Percentiles rank a stretch among this genome's conserved stretches.
These are phyloP conservation scores for Drosophila eugracilis DNA, from an alignment of 1,140 invertebrate species.

Conservation along the genomic window DNA sequence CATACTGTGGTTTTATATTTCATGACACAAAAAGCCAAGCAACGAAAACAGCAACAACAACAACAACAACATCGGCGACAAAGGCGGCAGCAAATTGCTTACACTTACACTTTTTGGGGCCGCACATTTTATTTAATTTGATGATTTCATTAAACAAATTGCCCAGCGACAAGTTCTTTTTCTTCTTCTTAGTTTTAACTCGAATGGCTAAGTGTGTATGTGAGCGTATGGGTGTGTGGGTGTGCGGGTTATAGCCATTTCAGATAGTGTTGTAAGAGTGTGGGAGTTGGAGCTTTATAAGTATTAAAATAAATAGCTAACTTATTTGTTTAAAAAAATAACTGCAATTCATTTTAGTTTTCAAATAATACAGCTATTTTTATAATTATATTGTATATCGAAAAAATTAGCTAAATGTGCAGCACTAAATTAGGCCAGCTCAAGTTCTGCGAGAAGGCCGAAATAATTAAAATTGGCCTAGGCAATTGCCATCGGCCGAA, in stretches of 20 bases:
- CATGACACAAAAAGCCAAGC: slow-evolving; percentile 51
- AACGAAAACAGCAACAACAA: slow-evolving; percentile 33
- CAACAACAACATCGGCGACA: no score
- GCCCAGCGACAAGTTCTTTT: slow-evolving; percentile 31
- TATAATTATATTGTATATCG: background rate
- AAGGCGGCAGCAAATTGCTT: slow-evolving; percentile 55
- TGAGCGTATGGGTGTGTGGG: slow-evolving; percentile 8
- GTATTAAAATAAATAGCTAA: background rate
- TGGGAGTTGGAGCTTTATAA: background rate
- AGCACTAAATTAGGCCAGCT: background rate
- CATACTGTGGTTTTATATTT: slow-evolving; percentile 69
- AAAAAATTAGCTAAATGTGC: background rate
- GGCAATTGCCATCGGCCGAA: slow-evolving; percentile 10
- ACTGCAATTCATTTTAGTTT: no score
- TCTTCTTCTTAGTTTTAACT: slow-evolving; percentile 46
- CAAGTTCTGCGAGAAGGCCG: slow-evolving; percentile 11
- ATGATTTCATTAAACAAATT: slow-evolving; percentile 81
- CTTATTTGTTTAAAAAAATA: background rate
- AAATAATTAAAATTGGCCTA: slow-evolving; percentile 72
- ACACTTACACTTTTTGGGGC: slow-evolving; percentile 64
- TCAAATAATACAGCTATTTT: no score
- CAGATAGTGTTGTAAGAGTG: slow-evolving; percentile 1
- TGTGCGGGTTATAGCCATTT: background rate
- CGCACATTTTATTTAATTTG: slow-evolving; percentile 78
- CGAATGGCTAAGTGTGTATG: slow-evolving; percentile 16